Evolutionary conservation across 2,888 invertebrate genomes (phyloP).

Genomic region (Trachelus troglodyta): DNA sequence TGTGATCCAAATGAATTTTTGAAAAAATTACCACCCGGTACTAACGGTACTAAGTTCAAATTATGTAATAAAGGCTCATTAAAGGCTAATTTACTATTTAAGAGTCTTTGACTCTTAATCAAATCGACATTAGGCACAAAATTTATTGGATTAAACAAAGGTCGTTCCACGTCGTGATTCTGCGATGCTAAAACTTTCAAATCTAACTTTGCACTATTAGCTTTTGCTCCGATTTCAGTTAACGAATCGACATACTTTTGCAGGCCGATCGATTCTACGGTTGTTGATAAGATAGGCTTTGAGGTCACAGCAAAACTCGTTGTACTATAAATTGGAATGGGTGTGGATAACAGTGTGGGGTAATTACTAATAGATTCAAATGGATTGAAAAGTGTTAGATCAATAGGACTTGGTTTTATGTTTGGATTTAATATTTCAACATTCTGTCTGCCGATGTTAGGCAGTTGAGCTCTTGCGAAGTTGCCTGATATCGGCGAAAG

Average conservation of each 20-base stretch:
- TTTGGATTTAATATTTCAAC: conserved; percentile 62
- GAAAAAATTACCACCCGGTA: conserved; percentile 60
- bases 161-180: conserved; percentile 37
- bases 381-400: conserved; percentile 41
- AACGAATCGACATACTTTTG: conserved; percentile 50
- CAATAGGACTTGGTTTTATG: conserved; percentile 48
- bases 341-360: conserved; percentile 57
- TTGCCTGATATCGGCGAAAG: conserved; percentile 24
- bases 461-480: conserved; percentile 50
- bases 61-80: conserved; percentile 44
- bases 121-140: conserved; percentile 59
- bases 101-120: conserved; percentile 51
- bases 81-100: conserved; percentile 48
- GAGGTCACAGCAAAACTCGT: conserved; percentile 45
- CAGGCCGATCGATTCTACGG: conserved; percentile 36
- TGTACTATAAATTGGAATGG: conserved; percentile 56
- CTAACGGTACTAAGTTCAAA: conserved; percentile 54
- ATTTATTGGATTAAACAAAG: conserved; percentile 58
- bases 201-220: conserved; percentile 24
- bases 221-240: conserved; percentile 49
- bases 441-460: conserved; percentile 50
- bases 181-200: conserved; percentile 22
- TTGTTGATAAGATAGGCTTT: conserved; percentile 41
- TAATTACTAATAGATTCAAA: conserved; percentile 48
- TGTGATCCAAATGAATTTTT: conserved; percentile 48